These are phyloP conservation scores for Mastomys natalensis DNA, from an alignment of 2,113 vertebrate genomes.

Conservation along the genomic window DNA sequence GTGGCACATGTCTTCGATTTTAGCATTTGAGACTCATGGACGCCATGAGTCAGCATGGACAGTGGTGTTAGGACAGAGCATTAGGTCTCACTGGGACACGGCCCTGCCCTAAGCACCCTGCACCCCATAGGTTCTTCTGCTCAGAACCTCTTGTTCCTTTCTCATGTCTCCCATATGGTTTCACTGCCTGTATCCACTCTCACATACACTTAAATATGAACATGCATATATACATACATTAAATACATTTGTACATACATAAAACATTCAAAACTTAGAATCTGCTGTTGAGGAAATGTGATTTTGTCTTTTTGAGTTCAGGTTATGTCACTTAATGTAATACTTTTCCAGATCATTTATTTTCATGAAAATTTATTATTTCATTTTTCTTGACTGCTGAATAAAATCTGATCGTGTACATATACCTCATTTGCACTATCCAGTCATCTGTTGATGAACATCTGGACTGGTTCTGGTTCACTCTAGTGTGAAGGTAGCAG, in stretches of 20 bases:
- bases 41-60: neutral
- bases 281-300: neutral
- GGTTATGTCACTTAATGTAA: neutral
- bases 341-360: neutral
- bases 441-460: neutral
- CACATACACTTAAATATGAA: neutral
- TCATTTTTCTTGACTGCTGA: neutral
- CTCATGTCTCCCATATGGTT: neutral
- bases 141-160: neutral
- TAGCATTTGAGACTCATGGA: neutral
- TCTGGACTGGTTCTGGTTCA: neutral
- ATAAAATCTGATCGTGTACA: neutral
- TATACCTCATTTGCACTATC: neutral
- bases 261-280: neutral
- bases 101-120: neutral
- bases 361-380: neutral
- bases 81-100: too few species aligned
- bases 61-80: too few species aligned
- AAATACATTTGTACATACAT: neutral
- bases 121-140: neutral
- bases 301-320: neutral
- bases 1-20: neutral
- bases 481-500: neutral
- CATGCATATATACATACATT: neutral
- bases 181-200: neutral